phyloP scores from a whole-genome alignment of 2,797 vertebrate genomes.

The Pipistrellus nathusii region DNA sequence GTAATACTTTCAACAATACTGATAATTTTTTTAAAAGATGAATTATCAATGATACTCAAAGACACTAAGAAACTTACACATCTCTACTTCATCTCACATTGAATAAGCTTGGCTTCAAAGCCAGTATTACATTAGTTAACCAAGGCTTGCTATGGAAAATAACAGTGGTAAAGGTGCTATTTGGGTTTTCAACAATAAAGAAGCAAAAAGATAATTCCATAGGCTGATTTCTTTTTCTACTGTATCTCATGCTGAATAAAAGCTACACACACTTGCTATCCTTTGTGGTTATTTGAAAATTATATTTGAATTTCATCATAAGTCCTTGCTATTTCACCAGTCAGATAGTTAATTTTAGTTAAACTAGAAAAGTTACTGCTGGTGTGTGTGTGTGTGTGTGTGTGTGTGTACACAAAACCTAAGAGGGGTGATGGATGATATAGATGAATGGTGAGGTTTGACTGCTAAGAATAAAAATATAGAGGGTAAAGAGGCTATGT shows the following conservation, averaged over 20 bases:
- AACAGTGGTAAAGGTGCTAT: not conserved
- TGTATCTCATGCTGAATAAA: conserved; percentile 25
- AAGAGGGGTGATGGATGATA: not conserved
- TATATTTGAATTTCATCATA: not conserved
- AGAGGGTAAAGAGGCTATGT: not conserved
- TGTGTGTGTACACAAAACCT: not conserved
- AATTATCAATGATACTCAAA: not conserved
- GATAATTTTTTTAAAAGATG: not conserved
- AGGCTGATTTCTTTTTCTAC: not conserved
- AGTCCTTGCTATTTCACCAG: not conserved
- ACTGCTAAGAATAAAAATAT: not conserved
- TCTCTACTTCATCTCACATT: not conserved
- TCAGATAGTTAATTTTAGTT: not conserved
- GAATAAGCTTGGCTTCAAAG: not conserved
- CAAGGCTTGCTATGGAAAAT: conserved; percentile 5
- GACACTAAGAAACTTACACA: not conserved
- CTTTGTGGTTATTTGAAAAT: not conserved
- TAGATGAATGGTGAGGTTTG: not conserved
- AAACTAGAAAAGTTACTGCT: not conserved
- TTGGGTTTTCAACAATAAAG: conserved; percentile 44
- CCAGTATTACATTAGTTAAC: not conserved
- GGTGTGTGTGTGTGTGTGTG: not conserved
- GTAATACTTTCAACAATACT: too few species aligned
- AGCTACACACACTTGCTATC: not conserved
- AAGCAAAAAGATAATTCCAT: not conserved